Conservation (phyloP, 2,113 vertebrate species). For the Lanius ludovicianus region DNA sequence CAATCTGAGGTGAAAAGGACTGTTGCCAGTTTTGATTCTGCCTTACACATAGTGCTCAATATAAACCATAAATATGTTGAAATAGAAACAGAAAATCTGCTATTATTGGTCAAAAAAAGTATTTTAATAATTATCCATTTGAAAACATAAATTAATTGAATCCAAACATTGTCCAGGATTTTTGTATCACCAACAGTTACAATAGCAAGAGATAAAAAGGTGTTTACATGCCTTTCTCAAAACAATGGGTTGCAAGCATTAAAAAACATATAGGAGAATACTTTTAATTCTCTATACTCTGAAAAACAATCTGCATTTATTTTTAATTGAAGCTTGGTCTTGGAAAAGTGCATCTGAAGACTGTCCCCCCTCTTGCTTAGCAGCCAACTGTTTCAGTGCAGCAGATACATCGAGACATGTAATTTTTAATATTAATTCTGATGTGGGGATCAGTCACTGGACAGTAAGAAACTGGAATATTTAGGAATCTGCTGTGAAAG, state of each 20-base stretch:
- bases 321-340: not conserved
- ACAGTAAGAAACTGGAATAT: not conserved
- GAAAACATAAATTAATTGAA: not conserved
- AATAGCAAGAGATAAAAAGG: not conserved
- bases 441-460: not conserved
- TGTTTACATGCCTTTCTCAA: not conserved
- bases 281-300: not conserved
- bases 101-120: fast-evolving
- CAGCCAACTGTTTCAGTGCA: not conserved
- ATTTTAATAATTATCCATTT: not conserved
- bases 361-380: no score
- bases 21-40: not conserved
- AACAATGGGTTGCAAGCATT: not conserved
- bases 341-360: not conserved
- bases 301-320: not conserved
- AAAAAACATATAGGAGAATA: not conserved
- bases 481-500: not conserved
- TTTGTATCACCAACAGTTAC: not conserved
- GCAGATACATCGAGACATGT: not conserved
- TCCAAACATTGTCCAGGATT: fast-evolving
- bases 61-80: fast-evolving
- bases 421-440: not conserved
- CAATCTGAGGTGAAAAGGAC: not conserved
- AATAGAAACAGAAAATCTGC: not conserved
- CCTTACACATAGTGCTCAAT: not conserved